Percentiles rank a stretch among this genome's conserved stretches.
These are phyloP conservation scores for Anser brachyrhynchus DNA, from an alignment of 2,113 vertebrate species.

Conservation along the genomic window DNA sequence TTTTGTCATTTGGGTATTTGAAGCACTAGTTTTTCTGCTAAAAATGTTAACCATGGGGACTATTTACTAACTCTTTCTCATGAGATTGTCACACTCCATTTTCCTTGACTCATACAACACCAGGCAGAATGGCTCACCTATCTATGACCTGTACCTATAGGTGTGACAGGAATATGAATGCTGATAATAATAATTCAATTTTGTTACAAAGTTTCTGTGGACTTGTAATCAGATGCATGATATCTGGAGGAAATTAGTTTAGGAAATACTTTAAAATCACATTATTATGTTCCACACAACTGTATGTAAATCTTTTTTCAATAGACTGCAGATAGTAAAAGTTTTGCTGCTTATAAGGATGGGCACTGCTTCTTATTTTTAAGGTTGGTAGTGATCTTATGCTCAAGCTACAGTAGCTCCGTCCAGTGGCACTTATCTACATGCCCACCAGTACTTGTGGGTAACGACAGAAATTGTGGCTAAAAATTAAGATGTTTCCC, in stretches of 20 bases:
- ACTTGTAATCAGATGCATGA: not conserved
- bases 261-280: not conserved
- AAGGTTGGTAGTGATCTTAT: not conserved
- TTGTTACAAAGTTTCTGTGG: not conserved
- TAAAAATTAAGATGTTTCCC: not conserved
- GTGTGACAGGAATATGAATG: not conserved
- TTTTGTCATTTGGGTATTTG: not conserved
- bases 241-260: not conserved
- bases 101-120: not conserved
- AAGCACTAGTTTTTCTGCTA: not conserved
- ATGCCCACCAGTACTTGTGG: not conserved
- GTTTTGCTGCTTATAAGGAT: not conserved
- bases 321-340: not conserved
- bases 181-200: not conserved
- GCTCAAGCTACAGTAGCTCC: not conserved
- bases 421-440: not conserved
- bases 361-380: not conserved
- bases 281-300: not conserved
- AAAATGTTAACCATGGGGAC: not conserved
- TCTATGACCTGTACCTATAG: not conserved
- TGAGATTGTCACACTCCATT: not conserved
- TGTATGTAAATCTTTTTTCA: not conserved
- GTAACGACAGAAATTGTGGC: not conserved
- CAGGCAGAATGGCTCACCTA: not conserved
- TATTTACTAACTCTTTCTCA: not conserved